phyloP scores from a whole-genome alignment of 2,113 vertebrate genomes.

The Petrocephalus microphthalmus region DNA sequence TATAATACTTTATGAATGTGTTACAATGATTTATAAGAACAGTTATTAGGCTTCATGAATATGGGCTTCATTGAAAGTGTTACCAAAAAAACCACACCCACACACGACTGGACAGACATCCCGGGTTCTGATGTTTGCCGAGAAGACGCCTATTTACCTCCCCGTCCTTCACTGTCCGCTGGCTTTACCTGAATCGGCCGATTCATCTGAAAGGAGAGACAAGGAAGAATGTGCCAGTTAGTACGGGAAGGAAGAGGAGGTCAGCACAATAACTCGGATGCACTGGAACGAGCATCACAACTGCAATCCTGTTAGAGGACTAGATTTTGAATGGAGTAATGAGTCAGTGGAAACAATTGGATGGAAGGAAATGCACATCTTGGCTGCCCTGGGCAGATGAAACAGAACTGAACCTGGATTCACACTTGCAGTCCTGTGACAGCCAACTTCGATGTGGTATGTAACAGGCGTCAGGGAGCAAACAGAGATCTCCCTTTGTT shows the following conservation, averaged over 20 bases:
- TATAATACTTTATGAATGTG: no score
- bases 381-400: not conserved
- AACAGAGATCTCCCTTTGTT: conserved; percentile 12
- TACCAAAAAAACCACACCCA: not conserved
- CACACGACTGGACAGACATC: not conserved
- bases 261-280: not conserved
- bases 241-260: not conserved
- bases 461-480: not conserved
- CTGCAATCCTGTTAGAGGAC: not conserved
- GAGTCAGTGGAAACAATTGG: not conserved
- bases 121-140: not conserved
- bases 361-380: not conserved
- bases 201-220: conserved; percentile 76
- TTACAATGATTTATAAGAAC: no score
- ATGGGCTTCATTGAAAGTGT: no score
- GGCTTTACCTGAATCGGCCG: conserved; percentile 99
- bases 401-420: conserved; percentile 1
- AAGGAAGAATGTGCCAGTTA: not conserved
- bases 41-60: no score
- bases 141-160: conserved; percentile 79
- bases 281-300: not conserved
- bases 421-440: conserved; percentile 1
- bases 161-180: conserved; percentile 96
- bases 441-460: not conserved
- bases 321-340: not conserved